Conservation (phyloP, 2,888 invertebrate species). For the Morpho deidamia region DNA sequence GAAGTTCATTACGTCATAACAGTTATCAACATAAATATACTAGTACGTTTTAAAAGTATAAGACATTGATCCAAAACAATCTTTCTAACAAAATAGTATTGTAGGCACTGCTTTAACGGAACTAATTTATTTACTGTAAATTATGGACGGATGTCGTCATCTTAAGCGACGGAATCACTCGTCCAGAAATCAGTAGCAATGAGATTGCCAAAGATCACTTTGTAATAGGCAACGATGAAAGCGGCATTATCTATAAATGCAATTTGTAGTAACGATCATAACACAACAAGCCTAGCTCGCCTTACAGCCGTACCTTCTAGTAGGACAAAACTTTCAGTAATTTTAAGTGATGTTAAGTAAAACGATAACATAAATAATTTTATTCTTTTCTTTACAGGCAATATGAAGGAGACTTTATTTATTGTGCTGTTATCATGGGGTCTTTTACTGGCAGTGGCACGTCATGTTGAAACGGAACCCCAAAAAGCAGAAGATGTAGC, state of each 20-base stretch:
- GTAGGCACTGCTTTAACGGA: conserved; percentile 40
- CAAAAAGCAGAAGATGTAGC: conserved; percentile 23
- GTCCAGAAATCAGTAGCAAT: conserved; percentile 71
- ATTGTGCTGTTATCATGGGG: conserved; percentile 48
- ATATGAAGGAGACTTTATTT: conserved; percentile 54
- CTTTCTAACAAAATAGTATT: conserved; percentile 1
- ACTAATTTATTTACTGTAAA: conserved; percentile 62
- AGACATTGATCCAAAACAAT: background rate
- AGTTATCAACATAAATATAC: no score
- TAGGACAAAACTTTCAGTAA: conserved; percentile 26
- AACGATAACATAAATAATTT: background rate
- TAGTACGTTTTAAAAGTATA: no score
- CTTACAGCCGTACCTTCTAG: conserved; percentile 43
- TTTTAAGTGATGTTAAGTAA: conserved; percentile 1
- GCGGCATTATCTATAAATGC: conserved; percentile 72
- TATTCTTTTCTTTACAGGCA: conserved; percentile 31
- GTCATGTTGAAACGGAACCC: conserved; percentile 49
- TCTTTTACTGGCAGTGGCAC: conserved; percentile 42
- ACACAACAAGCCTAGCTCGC: conserved; percentile 52
- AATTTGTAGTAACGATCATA: conserved; percentile 55
- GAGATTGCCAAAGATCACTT: conserved; percentile 66
- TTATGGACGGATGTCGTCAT: conserved; percentile 66
- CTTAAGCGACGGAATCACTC: conserved; percentile 53
- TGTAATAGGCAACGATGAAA: conserved; percentile 69
- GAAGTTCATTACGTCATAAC: no score